Evolutionary conservation across 1,140 invertebrate genomes (phyloP), one percentile per base, ranked within the genome.

Genomic region (Lordiphosa mommai): DNA sequence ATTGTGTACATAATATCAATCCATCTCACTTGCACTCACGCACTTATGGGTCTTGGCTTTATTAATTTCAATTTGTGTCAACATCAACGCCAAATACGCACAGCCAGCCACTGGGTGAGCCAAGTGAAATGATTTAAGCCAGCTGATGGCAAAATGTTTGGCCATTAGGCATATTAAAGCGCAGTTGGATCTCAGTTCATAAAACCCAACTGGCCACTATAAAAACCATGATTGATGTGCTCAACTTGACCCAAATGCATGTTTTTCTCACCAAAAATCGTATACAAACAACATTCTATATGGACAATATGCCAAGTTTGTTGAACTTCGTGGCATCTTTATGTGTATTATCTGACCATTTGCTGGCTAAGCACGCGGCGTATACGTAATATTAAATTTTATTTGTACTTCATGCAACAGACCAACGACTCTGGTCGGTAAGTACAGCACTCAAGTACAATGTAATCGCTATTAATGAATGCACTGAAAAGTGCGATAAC

Each of bases 61-160:
- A 80, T 80, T 80, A 80, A 82, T 80, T 80, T 80, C 74, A 80
- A 80, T 80, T 82, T 80, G 74, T 80, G 74, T 80, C 74, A 80
- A 82, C 74, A 80, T 80, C 74, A 82, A 70, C 57, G 65, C 70
- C 60, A 72, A 77, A 69, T 68, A 72, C 65, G 65, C 50, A 40
- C 36, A 43, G 50, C 47, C 36, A 43, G 50, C 47, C 55, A 52
- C 37, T 63, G 14, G 50, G 51, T 12, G 49, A 61, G 53, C 34
- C 56, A 61, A 66, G 46, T 51, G 41, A 47, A 59, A 69, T 71
- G 74, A 80, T 80, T 80, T 80, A 80, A 74, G 74, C 74, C 76
- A 74, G 56, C 71, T 70, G 76, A 82, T 82, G 74, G 74, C 74
- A 80, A 80, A 80, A 82, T 82, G 76, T 82, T 67, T 59, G 46